A percentile compares a stretch with the other conserved stretches of the same genome.
phyloP scores from a whole-genome alignment of 2,888 invertebrate species.

The Cantharis rufa region DNA sequence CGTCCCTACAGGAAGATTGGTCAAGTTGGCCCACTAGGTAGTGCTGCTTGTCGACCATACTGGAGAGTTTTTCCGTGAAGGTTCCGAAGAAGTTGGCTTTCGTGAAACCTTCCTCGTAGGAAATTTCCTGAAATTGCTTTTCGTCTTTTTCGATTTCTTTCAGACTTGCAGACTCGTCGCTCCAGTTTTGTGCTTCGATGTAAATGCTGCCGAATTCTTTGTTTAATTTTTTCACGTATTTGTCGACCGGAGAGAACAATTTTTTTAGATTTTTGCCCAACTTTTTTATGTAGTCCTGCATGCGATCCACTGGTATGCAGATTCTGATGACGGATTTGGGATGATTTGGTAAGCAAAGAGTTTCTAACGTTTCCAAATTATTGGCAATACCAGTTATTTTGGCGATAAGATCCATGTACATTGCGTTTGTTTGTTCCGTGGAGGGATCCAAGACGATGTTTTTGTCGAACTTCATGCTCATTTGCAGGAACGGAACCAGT shows the following conservation, averaged over 20 bases:
- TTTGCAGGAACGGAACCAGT: constrained; percentile 65
- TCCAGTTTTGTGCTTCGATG: neutral
- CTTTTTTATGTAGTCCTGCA: constrained; percentile 24
- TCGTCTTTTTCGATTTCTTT: neutral
- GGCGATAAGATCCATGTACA: constrained; percentile 63
- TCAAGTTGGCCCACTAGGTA: constrained; percentile 68
- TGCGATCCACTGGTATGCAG: constrained; percentile 45
- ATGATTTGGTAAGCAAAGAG: constrained; percentile 36
- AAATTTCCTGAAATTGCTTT: constrained; percentile 46
- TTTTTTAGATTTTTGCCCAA: constrained; percentile 17
- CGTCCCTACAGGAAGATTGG: constrained; percentile 66
- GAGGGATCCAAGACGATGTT: constrained; percentile 65
- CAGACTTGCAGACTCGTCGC: neutral
- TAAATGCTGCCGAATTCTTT: constrained; percentile 11
- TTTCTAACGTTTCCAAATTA: constrained; percentile 39
- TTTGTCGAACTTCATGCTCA: constrained; percentile 61
- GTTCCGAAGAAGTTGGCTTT: constrained; percentile 66
- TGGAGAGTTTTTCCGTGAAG: constrained; percentile 64
- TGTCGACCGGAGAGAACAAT: constrained; percentile 24
- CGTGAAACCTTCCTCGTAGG: constrained; percentile 64
- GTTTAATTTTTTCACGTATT: constrained; percentile 27
- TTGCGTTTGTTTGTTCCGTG: constrained; percentile 59
- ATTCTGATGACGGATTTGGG: constrained; percentile 39
- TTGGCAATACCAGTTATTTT: constrained; percentile 37
- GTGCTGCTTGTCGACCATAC: constrained; percentile 68